Evolutionary conservation across 1,140 invertebrate genomes (phyloP).

Genomic region (Diorhabda elongata): DNA sequence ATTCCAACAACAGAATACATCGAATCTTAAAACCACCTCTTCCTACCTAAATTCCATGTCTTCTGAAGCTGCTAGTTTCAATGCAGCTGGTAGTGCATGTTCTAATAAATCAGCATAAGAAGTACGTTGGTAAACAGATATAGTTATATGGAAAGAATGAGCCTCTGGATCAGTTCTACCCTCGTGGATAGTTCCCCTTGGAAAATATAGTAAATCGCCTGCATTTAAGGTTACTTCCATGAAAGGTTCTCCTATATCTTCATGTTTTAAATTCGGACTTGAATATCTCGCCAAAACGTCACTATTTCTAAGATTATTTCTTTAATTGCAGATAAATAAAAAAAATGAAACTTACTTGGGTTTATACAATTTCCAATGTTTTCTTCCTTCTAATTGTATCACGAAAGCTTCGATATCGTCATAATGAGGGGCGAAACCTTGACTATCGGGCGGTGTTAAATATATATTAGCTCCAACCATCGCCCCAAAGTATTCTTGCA

Average conservation of each 20-base stretch:
- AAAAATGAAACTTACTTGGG: conserved; percentile 52
- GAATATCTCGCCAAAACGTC: conserved; percentile 76
- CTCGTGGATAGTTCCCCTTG: conserved; percentile 91
- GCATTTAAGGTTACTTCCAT: conserved; percentile 76
- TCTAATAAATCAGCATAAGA: conserved; percentile 85
- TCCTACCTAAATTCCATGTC: conserved; percentile 69
- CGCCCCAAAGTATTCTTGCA: conserved; percentile 93
- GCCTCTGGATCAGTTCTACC: conserved; percentile 66
- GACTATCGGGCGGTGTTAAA: conserved; percentile 89
- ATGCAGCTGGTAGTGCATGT: conserved; percentile 70
- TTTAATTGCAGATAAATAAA: background rate
- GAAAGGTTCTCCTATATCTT: conserved; percentile 76
- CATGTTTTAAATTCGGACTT: conserved; percentile 74
- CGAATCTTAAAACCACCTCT: background rate
- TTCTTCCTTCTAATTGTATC: conserved; percentile 92
- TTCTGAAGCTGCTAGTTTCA: conserved; percentile 66
- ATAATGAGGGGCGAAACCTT: conserved; percentile 97
- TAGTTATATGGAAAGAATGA: conserved; percentile 89
- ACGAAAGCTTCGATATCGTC: conserved; percentile 99
- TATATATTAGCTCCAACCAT: conserved; percentile 94
- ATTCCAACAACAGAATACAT: background rate
- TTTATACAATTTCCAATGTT: conserved; percentile 89
- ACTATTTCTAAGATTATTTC: conserved; percentile 30
- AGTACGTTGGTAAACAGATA: conserved; percentile 89
- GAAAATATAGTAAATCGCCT: conserved; percentile 90